Conservation (phyloP, 2,888 invertebrate genomes). For the Hemistola chrysoprasaria region DNA sequence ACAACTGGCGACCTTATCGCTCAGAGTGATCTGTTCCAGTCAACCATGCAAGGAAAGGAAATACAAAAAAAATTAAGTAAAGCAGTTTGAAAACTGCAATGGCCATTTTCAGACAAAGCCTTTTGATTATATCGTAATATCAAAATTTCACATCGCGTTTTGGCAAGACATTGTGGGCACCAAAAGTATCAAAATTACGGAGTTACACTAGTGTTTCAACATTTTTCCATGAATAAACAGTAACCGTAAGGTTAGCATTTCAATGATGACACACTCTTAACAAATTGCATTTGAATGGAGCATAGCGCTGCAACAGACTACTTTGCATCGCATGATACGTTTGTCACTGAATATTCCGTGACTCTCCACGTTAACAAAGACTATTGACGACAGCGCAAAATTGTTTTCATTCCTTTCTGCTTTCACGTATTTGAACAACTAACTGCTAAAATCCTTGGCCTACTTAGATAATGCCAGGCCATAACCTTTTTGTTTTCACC, state of each 20-base stretch:
- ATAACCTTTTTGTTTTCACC: slow-evolving; percentile 30
- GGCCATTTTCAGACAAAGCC: no score
- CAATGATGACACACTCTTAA: slow-evolving; percentile 12
- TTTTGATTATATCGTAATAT: no score
- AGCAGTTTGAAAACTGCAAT: no score
- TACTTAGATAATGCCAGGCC: slow-evolving; percentile 30
- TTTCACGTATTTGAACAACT: slow-evolving; percentile 20
- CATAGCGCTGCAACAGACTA: slow-evolving; percentile 27
- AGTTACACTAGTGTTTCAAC: no score
- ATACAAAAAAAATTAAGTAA: no score
- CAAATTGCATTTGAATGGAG: slow-evolving; percentile 21
- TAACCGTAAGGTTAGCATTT: slow-evolving; percentile 11
- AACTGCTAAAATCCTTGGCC: slow-evolving; percentile 26
- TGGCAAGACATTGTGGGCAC: no score
- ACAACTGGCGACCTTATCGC: no score
- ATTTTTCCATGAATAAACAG: not conserved
- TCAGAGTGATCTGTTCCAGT: no score
- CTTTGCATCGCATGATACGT: slow-evolving; percentile 25
- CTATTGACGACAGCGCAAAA: slow-evolving; percentile 20
- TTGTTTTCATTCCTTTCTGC: slow-evolving; percentile 19
- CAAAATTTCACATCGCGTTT: no score
- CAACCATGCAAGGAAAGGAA: no score
- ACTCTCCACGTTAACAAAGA: slow-evolving; percentile 21
- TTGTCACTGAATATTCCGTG: slow-evolving; percentile 24
- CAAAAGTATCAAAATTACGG: no score